A percentile compares a stretch with the other conserved stretches of the same genome.
Conservation (phyloP, 2,113 vertebrate genomes). For the Nothobranchius kuhntae region DNA sequence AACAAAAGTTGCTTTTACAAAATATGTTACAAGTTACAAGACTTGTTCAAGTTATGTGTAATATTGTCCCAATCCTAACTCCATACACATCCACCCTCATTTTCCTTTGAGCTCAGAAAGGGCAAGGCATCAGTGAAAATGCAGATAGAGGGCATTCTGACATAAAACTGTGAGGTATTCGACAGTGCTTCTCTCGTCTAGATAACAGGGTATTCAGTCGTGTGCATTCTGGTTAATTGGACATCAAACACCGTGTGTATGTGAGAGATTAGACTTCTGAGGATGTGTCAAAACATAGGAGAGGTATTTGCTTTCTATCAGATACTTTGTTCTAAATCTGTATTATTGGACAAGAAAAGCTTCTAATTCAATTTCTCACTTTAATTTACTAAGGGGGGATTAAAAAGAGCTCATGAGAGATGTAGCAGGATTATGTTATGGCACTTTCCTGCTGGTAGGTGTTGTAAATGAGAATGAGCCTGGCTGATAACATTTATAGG, state of each 20-base stretch:
- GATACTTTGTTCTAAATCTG: slow-evolving; percentile 70
- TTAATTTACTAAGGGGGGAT: slow-evolving; percentile 67
- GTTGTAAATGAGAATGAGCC: slow-evolving; percentile 30
- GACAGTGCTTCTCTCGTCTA: slow-evolving; percentile 54
- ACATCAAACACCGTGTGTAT: slow-evolving; percentile 70
- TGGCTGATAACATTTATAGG: slow-evolving; percentile 17
- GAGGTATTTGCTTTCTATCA: slow-evolving; percentile 67
- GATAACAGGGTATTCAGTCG: slow-evolving; percentile 66
- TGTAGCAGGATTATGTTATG: slow-evolving; percentile 63
- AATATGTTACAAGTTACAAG: not conserved
- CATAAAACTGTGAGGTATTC: slow-evolving; percentile 53
- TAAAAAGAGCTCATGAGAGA: slow-evolving; percentile 65
- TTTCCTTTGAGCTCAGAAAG: slow-evolving; percentile 23
- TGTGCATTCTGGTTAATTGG: slow-evolving; percentile 73
- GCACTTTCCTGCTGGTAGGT: slow-evolving; percentile 35
- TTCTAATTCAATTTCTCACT: slow-evolving; percentile 73
- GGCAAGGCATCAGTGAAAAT: slow-evolving; percentile 49
- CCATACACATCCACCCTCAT: slow-evolving; percentile 25
- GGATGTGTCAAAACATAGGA: slow-evolving; percentile 63
- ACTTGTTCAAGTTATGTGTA: no score
- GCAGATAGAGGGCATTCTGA: slow-evolving; percentile 62
- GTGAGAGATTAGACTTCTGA: slow-evolving; percentile 72
- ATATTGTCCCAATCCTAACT: no score
- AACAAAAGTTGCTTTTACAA: not conserved
- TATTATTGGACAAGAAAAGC: slow-evolving; percentile 68